A percentile compares a stretch with the other conserved stretches of the same genome.
Evolutionary conservation across 64 coral and sea anemone genomes (phyloP).

Genomic region (Montipora cactus): DNA sequence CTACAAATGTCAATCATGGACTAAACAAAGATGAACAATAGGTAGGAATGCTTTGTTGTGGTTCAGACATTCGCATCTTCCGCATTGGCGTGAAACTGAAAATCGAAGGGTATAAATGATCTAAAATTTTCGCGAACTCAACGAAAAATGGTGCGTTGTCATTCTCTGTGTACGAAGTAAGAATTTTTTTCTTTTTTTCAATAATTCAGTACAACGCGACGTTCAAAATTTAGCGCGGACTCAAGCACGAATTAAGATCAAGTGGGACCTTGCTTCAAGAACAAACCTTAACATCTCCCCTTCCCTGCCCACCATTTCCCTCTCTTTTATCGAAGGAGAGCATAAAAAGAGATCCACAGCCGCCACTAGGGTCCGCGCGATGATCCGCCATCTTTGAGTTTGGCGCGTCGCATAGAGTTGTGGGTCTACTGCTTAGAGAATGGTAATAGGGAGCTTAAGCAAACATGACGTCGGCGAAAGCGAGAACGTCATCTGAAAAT

Average conservation of each 20-base stretch:
- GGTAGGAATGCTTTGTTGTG: conserved; percentile 60
- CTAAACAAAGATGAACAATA: conserved; percentile 54
- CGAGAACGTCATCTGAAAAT: no score
- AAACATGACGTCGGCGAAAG: no score
- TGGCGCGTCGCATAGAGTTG: neutral
- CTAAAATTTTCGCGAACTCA: neutral
- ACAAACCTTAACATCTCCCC: conserved; percentile 80
- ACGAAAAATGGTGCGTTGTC: no score
- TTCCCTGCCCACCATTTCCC: conserved; percentile 60
- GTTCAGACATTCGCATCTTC: conserved; percentile 86
- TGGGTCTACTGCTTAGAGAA: neutral
- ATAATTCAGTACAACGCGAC: no score
- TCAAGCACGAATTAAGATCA: neutral
- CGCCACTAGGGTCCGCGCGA: no score
- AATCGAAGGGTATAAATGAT: conserved; percentile 43
- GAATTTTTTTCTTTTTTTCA: no score
- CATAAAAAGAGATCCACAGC: neutral
- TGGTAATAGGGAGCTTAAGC: neutral
- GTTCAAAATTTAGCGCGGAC: no score
- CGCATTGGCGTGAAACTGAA: conserved; percentile 94
- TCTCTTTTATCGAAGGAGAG: neutral
- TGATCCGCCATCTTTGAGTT: conserved; percentile 5
- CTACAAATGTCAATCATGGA: conserved; percentile 83
- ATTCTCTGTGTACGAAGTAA: no score
- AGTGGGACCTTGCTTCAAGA: neutral